Percentiles rank a stretch among this genome's conserved stretches.
These are phyloP conservation scores for Chamaea fasciata DNA, from an alignment of 2,113 vertebrate species.

Conservation along the genomic window DNA sequence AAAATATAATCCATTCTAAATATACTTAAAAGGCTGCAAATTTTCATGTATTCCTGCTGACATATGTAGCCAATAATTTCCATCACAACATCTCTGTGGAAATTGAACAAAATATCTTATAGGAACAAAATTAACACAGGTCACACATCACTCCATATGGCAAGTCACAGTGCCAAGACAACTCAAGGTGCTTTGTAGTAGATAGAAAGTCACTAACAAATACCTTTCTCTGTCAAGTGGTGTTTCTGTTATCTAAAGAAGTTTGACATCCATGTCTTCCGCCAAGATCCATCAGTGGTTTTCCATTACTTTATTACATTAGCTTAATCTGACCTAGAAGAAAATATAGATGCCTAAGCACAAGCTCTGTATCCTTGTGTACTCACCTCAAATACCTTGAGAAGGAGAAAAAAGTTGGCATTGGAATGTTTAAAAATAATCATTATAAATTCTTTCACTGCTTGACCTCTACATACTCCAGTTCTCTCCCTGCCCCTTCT, in stretches of 20 bases:
- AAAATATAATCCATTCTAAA: neutral
- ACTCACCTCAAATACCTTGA: neutral
- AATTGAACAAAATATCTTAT: slow-evolving; percentile 63
- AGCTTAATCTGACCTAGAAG: slow-evolving; percentile 54
- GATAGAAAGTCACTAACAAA: slow-evolving; percentile 63
- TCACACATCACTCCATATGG: slow-evolving; percentile 66
- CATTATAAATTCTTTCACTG: neutral
- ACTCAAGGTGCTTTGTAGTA: slow-evolving; percentile 63
- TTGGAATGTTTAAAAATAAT: neutral
- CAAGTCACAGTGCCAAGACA: slow-evolving; percentile 49
- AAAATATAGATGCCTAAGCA: slow-evolving; percentile 21
- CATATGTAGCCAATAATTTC: slow-evolving; percentile 55
- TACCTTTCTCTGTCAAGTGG: slow-evolving; percentile 31
- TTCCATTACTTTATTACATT: slow-evolving; percentile 47
- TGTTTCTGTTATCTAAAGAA: slow-evolving; percentile 37
- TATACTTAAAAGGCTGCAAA: neutral
- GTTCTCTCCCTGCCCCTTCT: neutral
- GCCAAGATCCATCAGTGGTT: slow-evolving; percentile 58
- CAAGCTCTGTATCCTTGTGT: neutral
- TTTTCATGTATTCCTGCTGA: neutral
- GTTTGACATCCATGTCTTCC: slow-evolving; percentile 33
- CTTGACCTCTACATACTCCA: neutral
- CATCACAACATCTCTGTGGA: slow-evolving; percentile 47
- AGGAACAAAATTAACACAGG: slow-evolving; percentile 62
- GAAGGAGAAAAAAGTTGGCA: neutral